Conservation (phyloP, 2,113 vertebrate genomes). For the Dolichotis patagonum region DNA sequence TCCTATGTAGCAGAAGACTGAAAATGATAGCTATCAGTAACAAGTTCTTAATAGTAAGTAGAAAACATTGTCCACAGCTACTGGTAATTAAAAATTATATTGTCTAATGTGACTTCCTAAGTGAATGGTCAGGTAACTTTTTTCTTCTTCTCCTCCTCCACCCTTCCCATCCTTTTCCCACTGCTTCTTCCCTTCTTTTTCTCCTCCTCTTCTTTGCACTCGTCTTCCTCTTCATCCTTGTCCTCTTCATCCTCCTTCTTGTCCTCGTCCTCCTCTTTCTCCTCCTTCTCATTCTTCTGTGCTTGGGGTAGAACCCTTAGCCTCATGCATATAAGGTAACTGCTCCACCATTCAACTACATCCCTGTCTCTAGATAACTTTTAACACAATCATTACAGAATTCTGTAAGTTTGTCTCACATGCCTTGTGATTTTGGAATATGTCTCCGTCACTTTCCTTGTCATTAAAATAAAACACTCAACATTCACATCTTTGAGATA, state of each 20-base stretch:
- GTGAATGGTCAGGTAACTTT: background rate
- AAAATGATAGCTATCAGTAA: background rate
- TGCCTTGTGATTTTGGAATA: background rate
- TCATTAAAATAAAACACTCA: background rate
- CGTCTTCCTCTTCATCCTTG: background rate
- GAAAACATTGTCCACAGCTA: background rate
- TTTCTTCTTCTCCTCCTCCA: background rate
- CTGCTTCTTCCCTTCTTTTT: background rate
- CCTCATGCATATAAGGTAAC: background rate
- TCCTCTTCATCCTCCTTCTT: background rate
- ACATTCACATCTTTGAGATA: background rate
- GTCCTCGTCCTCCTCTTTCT: background rate
- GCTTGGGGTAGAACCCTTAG: background rate
- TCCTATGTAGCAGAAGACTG: background rate
- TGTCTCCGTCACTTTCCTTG: background rate
- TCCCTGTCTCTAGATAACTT: background rate
- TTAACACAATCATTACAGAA: background rate
- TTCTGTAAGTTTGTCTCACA: background rate
- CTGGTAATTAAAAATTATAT: background rate
- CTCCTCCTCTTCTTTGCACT: background rate
- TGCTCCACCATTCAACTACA: background rate
- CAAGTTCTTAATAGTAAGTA: background rate
- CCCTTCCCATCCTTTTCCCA: background rate
- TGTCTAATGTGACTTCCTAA: background rate
- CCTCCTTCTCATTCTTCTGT: background rate